Evolutionary conservation across 1,140 invertebrate species (phyloP).

Genomic region (Papilio aristodemus): DNA sequence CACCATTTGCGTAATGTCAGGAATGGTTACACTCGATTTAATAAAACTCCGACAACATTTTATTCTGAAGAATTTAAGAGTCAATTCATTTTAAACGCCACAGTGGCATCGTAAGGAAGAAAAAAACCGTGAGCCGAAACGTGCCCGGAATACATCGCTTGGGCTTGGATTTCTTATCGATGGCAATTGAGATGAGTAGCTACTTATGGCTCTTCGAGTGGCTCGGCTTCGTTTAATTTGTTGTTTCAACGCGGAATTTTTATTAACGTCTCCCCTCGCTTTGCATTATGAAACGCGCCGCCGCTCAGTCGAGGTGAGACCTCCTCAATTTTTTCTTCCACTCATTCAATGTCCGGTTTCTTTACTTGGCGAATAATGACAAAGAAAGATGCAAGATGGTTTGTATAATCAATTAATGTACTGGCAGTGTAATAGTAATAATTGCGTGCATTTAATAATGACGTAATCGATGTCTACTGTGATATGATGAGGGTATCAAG

Average conservation of each 20-base stretch:
- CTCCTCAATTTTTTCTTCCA: conserved; percentile 47
- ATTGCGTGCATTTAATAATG: too few species aligned
- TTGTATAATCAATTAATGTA: too few species aligned
- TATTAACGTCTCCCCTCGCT: conserved; percentile 76
- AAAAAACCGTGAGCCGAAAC: conserved; percentile 76
- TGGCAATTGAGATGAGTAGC: conserved; percentile 78
- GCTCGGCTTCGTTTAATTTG: conserved; percentile 80
- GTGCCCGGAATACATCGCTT: conserved; percentile 75
- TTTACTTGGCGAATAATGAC: not conserved
- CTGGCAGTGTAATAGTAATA: too few species aligned
- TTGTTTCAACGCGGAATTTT: conserved; percentile 79
- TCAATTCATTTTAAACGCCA: conserved; percentile 78
- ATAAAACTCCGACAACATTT: conserved; percentile 80
- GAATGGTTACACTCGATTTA: conserved; percentile 80
- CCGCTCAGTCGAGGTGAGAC: conserved; percentile 58
- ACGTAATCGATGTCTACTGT: too few species aligned
- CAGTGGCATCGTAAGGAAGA: conserved; percentile 63
- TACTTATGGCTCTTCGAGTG: conserved; percentile 80
- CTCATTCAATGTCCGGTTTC: conserved; percentile 37
- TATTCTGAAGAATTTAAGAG: conserved; percentile 78
- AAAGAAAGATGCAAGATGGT: not conserved
- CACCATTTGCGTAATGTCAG: conserved; percentile 79
- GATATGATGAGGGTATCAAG: too few species aligned
- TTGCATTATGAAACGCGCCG: conserved; percentile 62
- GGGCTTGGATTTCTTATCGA: conserved; percentile 79